These are phyloP conservation scores for Tenthredo amoena DNA, from an alignment of 2,888 invertebrate genomes.

Conservation along the genomic window DNA sequence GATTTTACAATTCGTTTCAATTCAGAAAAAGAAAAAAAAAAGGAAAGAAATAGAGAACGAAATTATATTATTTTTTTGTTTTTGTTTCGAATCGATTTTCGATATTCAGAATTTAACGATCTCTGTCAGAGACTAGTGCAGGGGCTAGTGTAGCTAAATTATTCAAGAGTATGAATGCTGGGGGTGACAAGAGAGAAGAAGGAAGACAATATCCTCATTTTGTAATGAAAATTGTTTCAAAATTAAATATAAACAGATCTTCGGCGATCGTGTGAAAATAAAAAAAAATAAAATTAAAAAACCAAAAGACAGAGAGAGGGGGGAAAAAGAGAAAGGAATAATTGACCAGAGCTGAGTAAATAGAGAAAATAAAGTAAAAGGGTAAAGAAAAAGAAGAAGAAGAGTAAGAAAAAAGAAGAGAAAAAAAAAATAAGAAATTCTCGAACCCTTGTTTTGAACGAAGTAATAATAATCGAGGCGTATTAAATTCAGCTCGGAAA, in stretches of 20 bases:
- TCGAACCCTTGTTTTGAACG: slow-evolving; percentile 9
- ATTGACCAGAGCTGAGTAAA: background rate
- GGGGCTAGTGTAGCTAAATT: too few relatives aligned
- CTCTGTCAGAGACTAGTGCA: background rate
- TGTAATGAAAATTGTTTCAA: too few relatives aligned
- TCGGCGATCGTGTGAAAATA: too few relatives aligned
- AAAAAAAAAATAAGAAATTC: background rate
- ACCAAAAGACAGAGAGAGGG: background rate
- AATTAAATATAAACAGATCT: too few relatives aligned
- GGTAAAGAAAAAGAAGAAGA: background rate
- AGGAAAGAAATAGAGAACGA: background rate
- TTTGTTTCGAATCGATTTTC: background rate
- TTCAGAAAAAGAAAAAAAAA: background rate
- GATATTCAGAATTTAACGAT: background rate
- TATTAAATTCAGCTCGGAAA: background rate
- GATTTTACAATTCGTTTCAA: background rate
- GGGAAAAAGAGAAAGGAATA: background rate
- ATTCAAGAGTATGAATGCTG: too few relatives aligned
- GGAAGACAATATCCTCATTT: too few relatives aligned
- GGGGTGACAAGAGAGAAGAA: too few relatives aligned
- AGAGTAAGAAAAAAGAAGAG: too few relatives aligned
- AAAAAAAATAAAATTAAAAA: background rate
- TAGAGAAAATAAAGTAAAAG: background rate
- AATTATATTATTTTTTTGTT: background rate
- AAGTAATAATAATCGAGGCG: slow-evolving; percentile 23